These are phyloP conservation scores for Drosophila nr. perissopoda DNA, from an alignment of 2,888 invertebrate species.

Conservation along the genomic window DNA sequence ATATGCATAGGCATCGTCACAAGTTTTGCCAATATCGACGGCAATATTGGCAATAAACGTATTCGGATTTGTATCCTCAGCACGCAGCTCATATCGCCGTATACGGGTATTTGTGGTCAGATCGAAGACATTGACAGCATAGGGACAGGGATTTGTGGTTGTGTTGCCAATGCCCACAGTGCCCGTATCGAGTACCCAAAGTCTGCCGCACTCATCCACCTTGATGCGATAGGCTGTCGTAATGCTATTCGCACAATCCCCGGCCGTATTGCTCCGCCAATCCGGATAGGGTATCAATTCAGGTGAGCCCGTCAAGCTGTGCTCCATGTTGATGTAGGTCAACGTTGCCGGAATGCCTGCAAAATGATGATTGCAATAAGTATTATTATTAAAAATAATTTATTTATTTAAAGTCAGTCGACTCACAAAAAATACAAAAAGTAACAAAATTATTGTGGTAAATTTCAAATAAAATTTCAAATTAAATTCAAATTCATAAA, in stretches of 20 bases:
- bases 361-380: constrained; percentile 12
- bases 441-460: too few species aligned
- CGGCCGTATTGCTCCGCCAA: constrained; percentile 90
- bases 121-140: constrained; percentile 91
- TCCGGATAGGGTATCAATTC: constrained; percentile 92
- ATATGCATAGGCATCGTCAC: constrained; percentile 92
- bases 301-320: constrained; percentile 89
- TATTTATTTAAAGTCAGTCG: too few species aligned
- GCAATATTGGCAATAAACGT: constrained; percentile 95
- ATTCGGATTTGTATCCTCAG: constrained; percentile 90
- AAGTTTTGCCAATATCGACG: constrained; percentile 90
- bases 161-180: constrained; percentile 92
- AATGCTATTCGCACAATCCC: constrained; percentile 90
- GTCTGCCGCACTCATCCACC: constrained; percentile 91
- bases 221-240: constrained; percentile 92
- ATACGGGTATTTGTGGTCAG: constrained; percentile 90
- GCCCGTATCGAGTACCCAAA: constrained; percentile 94
- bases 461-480: too few species aligned
- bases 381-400: neutral
- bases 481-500: too few species aligned
- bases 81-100: constrained; percentile 89
- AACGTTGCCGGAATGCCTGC: constrained; percentile 92
- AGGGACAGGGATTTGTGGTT: constrained; percentile 92
- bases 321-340: constrained; percentile 91
- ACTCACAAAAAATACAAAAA: too few species aligned